Base-by-base conservation (phyloP, 2,888 invertebrate genomes). In the Steinernema hermaphroditum region DNA sequence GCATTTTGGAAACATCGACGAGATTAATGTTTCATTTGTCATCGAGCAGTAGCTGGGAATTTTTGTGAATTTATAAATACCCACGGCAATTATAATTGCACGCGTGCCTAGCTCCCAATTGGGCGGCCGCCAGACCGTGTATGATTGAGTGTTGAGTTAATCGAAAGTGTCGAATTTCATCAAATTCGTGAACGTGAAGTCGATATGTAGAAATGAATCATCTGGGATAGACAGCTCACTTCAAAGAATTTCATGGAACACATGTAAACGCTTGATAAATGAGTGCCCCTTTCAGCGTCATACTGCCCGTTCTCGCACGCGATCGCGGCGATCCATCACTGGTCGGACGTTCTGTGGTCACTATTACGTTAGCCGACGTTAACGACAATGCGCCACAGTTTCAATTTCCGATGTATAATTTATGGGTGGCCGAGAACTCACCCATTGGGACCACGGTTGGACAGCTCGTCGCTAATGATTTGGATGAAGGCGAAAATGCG, bases 381-480 rank as follows among this genome's bases (percentile, higher is more conserved):
- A 92, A 92, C 85, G 92, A 92, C 77, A 91, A 92, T 86, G 90
- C 91, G 12, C 86, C 86, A 1, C 73, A 74, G 22, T 86, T 94
- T 87, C 92, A 93, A 75, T 92, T 92, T 29, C 93, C 94, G 83
- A 92, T 92, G 86, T 92, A 97, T 16, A 91, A 92, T 0, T 91
- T 96, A 46, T 94, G 93, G 87, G 92, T 97, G 2, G 90, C 93
- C 0, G 97, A 98, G 88, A 97, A 98, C 87, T 94, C 94, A n/a
- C 96, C 96, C 0, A 91, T 95, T 0, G 96, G 95, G 0, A 94
- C 95, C 0, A 92, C 93, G 0, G 94, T 97, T 0, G 96, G 95
- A 0, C 92, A 93, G 84, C 92, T 96, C 72, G 91, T 92, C 83
- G 93, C 96, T 0, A 92, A 91, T 81, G 96, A 96, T 88, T 94